A percentile compares a stretch with the other conserved stretches of the same genome.
Evolutionary conservation across 2,797 vertebrate species (phyloP).

Genomic region (Gymnocypris eckloni): DNA sequence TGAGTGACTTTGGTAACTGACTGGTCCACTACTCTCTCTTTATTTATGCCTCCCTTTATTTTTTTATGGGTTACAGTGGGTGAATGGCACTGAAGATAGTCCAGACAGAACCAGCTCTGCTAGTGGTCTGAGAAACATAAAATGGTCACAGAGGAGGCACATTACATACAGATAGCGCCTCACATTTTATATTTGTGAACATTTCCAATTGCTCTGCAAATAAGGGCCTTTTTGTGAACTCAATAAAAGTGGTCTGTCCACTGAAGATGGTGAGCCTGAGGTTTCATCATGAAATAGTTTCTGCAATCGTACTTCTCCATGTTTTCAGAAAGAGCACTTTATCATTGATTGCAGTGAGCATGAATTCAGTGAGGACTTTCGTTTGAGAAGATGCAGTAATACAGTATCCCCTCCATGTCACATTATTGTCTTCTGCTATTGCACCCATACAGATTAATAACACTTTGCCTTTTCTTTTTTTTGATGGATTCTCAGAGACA

Average conservation of each 20-base stretch:
- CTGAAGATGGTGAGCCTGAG: background rate
- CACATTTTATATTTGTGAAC: conserved; percentile 30
- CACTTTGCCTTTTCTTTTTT: background rate
- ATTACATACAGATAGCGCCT: conserved; percentile 15
- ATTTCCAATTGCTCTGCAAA: conserved; percentile 22
- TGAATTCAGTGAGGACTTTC: conserved; percentile 4
- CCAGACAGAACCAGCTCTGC: conserved; percentile 10
- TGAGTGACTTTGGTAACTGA: conserved; percentile 7
- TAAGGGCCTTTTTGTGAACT: conserved; percentile 16
- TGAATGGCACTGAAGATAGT: background rate
- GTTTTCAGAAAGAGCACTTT: conserved; percentile 30
- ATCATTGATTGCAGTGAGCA: conserved; percentile 15
- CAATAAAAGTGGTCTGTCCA: conserved; percentile 3
- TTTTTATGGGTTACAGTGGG: background rate
- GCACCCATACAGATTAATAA: conserved; percentile 24
- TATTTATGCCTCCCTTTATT: conserved; percentile 9
- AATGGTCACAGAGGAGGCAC: background rate
- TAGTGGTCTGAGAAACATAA: background rate
- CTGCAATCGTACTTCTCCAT: background rate
- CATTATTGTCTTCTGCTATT: conserved; percentile 22
- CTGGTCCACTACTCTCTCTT: conserved; percentile 7
- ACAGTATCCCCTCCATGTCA: background rate
- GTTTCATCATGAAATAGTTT: conserved; percentile 19
- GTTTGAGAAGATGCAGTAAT: background rate
- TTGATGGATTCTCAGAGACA: background rate